These are phyloP conservation scores for Coenonympha arcania DNA, from an alignment of 2,888 invertebrate species.

Conservation along the genomic window DNA sequence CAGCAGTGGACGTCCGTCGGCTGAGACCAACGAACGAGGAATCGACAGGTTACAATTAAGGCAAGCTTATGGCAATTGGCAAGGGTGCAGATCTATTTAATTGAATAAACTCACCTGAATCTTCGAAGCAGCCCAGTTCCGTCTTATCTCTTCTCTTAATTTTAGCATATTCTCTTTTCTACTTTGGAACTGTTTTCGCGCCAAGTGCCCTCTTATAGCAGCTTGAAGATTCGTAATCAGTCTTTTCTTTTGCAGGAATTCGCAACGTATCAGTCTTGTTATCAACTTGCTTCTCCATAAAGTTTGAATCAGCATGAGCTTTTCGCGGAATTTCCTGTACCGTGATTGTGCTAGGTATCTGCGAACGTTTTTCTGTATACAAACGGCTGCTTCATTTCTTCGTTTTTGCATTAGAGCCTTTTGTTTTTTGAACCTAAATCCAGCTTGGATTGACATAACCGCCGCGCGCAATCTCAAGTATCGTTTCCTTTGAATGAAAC, in stretches of 20 bases:
- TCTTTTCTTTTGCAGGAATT: constrained; percentile 47
- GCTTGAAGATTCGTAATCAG: constrained; percentile 57
- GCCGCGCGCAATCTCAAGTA: constrained; percentile 43
- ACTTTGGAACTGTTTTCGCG: constrained; percentile 59
- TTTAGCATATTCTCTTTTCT: constrained; percentile 58
- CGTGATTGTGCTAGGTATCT: constrained; percentile 44
- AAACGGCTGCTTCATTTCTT: constrained; percentile 42
- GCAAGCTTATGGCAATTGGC: too few species aligned
- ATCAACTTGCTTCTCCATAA: constrained; percentile 58
- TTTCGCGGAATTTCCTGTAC: constrained; percentile 41
- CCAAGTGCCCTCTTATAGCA: constrained; percentile 62
- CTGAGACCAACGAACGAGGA: too few species aligned
- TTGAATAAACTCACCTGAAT: constrained; percentile 71
- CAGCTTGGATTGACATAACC: constrained; percentile 48
- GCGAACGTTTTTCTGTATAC: constrained; percentile 53
- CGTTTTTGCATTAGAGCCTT: constrained; percentile 34
- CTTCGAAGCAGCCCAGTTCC: constrained; percentile 72
- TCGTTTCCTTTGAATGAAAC: constrained; percentile 41
- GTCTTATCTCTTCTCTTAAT: constrained; percentile 53
- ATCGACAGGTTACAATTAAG: too few species aligned
- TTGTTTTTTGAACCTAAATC: constrained; percentile 48
- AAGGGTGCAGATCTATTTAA: constrained; percentile 1
- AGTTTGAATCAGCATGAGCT: constrained; percentile 50
- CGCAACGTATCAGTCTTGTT: constrained; percentile 50
- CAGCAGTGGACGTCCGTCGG: too few species aligned